Evolutionary conservation across 2,113 vertebrate species (phyloP), one percentile per base, ranked within the genome.

Genomic region (Ailuropoda melanoleuca): DNA sequence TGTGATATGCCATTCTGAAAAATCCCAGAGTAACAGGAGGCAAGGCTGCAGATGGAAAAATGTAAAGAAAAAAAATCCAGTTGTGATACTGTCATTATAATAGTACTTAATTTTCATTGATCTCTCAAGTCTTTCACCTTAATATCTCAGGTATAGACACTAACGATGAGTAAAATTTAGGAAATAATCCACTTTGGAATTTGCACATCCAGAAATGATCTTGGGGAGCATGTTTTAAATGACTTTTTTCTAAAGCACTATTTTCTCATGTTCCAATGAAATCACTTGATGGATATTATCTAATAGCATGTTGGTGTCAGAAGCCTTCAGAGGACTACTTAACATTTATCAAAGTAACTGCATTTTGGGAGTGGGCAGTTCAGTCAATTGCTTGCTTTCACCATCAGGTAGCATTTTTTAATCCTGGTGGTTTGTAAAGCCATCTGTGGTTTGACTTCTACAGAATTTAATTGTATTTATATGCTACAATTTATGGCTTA

Each of bases 81-180:
- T 97, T 78, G 72, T 66, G 17, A 82, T 55, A n/a, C 29, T 91
- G 53, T 94, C 34, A 37, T 93, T 66, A 56, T 11, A 87, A 48
- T 23, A 62, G 46, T 48, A 70, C 77, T 97, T 94, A 72, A 95
- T 24, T 74, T 74, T 48, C 68, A 80, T 43, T 92, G 53, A n/a
- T 43, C 34, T 77, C 29, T 82, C 75, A 88, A 86, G 72, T 89
- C 88, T 46, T 88, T 89, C 55, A 66, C 37, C 29, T 64, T 68
- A n/a, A 1, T 29, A 29, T 85, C 70, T 92, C 60, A 37, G 2
- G 0, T 60, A n/a, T 23, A 90, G 90, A 90, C 58, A 58, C 37
- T 88, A 88, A 93, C 89, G 60, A 78, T 60, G 89, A 97, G 24
- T 62, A 72, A 93, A 93, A 96, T 93, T 83, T 31, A 88, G 78